Conservation (phyloP, 1,140 invertebrate genomes). For the Uloborus diversus region DNA sequence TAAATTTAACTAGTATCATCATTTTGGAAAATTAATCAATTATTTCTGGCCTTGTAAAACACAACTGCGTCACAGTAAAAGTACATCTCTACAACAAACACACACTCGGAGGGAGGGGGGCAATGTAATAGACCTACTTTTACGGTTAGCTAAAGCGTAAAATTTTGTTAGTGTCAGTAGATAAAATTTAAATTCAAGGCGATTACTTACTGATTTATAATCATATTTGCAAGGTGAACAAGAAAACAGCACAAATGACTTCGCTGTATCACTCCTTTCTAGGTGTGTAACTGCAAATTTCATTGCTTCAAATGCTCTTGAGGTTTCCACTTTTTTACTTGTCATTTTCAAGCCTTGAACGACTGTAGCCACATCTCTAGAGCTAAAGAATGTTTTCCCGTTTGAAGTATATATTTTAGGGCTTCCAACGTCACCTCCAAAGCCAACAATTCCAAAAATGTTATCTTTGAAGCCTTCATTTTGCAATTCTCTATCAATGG, state of each 20-base stretch:
- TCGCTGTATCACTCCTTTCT: slow-evolving; percentile 4
- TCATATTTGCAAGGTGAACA: slow-evolving; percentile 48
- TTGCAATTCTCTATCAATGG: slow-evolving; percentile 64
- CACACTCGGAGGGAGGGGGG: no score
- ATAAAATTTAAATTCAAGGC: neutral
- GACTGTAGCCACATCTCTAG: slow-evolving; percentile 16
- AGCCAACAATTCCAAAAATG: slow-evolving; percentile 81
- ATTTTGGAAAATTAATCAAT: no score
- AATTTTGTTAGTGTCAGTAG: no score
- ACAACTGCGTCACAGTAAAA: no score
- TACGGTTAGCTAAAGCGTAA: no score
- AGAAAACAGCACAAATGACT: slow-evolving; percentile 29
- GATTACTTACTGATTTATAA: slow-evolving; percentile 41
- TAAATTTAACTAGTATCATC: no score
- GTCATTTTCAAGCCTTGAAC: neutral
- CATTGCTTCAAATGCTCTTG: slow-evolving; percentile 46
- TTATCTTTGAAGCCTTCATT: slow-evolving; percentile 63
- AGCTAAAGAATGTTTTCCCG: slow-evolving; percentile 64
- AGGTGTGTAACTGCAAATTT: slow-evolving; percentile 14
- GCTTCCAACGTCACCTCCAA: slow-evolving; percentile 77
- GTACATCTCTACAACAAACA: no score
- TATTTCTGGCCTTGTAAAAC: no score
- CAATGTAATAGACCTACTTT: no score
- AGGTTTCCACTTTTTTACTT: slow-evolving; percentile 17
- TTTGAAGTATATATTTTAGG: slow-evolving; percentile 71